phyloP scores from a whole-genome alignment of 2,113 vertebrate species.

The Anguilla rostrata region DNA sequence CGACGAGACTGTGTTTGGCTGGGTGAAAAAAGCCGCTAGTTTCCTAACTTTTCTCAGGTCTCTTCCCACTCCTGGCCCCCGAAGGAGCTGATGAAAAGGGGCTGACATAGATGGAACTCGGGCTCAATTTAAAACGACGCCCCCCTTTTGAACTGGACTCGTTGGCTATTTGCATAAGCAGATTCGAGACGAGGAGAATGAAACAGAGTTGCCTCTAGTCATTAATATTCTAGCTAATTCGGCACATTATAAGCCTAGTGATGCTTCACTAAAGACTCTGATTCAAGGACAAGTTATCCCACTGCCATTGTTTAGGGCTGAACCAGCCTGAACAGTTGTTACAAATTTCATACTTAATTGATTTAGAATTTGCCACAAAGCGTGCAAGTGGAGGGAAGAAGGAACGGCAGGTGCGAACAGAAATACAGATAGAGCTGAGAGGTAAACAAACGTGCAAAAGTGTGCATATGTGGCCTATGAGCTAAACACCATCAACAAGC shows the following conservation, averaged over 20 bases:
- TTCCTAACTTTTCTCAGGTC: slow-evolving; percentile 88
- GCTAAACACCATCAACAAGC: background rate
- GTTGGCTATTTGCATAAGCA: slow-evolving; percentile 91
- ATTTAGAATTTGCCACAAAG: slow-evolving; percentile 47
- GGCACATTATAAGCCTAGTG: slow-evolving; percentile 88
- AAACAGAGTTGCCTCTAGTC: slow-evolving; percentile 75
- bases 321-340: slow-evolving; percentile 83
- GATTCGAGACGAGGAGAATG: slow-evolving; percentile 83
- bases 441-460: background rate
- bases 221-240: slow-evolving; percentile 90
- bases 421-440: background rate
- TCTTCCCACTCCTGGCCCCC: slow-evolving; percentile 76
- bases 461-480: background rate
- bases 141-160: slow-evolving; percentile 85
- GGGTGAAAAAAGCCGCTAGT: slow-evolving; percentile 76
- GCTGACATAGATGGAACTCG: slow-evolving; percentile 67
- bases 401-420: background rate
- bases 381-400: slow-evolving; percentile 8
- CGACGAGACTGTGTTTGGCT: slow-evolving; percentile 84
- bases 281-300: slow-evolving; percentile 86
- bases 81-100: slow-evolving; percentile 62
- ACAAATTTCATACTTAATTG: slow-evolving; percentile 72
- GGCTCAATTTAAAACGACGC: slow-evolving; percentile 77
- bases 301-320: slow-evolving; percentile 74
- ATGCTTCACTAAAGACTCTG: slow-evolving; percentile 82